phyloP scores from a whole-genome alignment of 2,888 invertebrate genomes.

The Drosophila mimica region DNA sequence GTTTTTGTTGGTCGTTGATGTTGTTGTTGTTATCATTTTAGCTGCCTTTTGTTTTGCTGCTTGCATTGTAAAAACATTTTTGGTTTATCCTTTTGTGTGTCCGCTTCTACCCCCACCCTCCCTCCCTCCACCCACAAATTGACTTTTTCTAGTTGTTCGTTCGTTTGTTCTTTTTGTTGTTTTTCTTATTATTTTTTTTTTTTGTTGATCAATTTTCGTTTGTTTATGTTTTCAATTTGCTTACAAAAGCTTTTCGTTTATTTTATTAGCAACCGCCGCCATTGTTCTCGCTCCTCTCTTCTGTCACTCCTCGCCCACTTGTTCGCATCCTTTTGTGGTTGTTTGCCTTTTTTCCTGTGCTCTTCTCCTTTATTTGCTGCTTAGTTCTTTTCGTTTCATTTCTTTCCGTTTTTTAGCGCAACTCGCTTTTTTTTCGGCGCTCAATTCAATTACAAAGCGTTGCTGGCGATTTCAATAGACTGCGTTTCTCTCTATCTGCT shows the following conservation, averaged over 20 bases:
- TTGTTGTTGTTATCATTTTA: constrained; percentile 50
- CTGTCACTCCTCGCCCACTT: constrained; percentile 1
- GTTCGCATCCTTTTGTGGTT: constrained; percentile 60
- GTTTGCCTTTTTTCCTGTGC: constrained; percentile 17
- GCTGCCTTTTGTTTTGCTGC: constrained; percentile 55
- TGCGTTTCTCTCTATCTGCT: constrained; percentile 38
- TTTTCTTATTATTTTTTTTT: constrained; percentile 18
- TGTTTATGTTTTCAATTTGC: constrained; percentile 82
- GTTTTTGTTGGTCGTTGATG: constrained; percentile 29
- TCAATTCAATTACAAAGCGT: constrained; percentile 73
- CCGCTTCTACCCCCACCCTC: neutral
- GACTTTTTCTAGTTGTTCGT: constrained; percentile 40
- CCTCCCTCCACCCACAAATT: neutral
- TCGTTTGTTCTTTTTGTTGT: neutral
- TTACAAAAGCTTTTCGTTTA: constrained; percentile 82
- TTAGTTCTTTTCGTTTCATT: constrained; percentile 17
- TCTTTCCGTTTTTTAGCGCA: constrained; percentile 19
- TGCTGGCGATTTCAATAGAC: constrained; percentile 46
- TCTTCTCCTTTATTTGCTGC: constrained; percentile 3
- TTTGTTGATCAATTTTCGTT: constrained; percentile 74
- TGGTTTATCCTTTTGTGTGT: constrained; percentile 60
- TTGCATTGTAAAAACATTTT: constrained; percentile 58
- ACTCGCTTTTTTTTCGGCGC: constrained; percentile 74
- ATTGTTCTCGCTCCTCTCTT: constrained; percentile 54
- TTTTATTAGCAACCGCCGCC: constrained; percentile 76